A percentile compares a stretch with the other conserved stretches of the same genome.
Conservation (phyloP, 2,113 vertebrate species). For the Anolis carolinensis region DNA sequence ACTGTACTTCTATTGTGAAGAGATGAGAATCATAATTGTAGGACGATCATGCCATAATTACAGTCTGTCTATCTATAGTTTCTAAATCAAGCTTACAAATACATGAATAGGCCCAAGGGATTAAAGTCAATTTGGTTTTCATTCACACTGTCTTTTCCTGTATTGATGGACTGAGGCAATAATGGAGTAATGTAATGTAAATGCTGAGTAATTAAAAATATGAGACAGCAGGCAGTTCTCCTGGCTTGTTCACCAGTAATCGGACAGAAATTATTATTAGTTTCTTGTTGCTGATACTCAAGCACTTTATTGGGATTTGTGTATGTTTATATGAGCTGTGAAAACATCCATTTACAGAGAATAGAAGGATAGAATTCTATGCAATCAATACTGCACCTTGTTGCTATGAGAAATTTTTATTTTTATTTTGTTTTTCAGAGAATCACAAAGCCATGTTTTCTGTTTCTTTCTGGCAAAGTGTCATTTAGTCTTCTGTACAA, state of each 20-base stretch:
- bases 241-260: neutral
- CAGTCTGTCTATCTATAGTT: neutral
- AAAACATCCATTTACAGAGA: neutral
- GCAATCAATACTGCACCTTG: neutral
- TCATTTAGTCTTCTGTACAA: too few relatives aligned
- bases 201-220: conserved; percentile 26
- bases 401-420: fast-evolving
- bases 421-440: neutral
- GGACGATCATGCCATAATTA: neutral
- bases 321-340: fast-evolving
- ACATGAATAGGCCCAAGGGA: neutral
- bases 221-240: conserved; percentile 23
- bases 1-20: neutral
- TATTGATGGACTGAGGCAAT: conserved; percentile 23
- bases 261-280: neutral
- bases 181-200: conserved; percentile 10
- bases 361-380: neutral
- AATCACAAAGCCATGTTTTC: neutral
- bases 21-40: neutral
- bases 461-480: neutral
- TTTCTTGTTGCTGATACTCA: conserved; percentile 10
- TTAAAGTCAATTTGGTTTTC: conserved; percentile 19
- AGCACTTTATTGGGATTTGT: neutral
- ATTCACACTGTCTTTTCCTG: conserved; percentile 5
- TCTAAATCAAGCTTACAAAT: conserved; percentile 19